Conservation (phyloP, 2,888 invertebrate species). For the Apamea monoglypha region DNA sequence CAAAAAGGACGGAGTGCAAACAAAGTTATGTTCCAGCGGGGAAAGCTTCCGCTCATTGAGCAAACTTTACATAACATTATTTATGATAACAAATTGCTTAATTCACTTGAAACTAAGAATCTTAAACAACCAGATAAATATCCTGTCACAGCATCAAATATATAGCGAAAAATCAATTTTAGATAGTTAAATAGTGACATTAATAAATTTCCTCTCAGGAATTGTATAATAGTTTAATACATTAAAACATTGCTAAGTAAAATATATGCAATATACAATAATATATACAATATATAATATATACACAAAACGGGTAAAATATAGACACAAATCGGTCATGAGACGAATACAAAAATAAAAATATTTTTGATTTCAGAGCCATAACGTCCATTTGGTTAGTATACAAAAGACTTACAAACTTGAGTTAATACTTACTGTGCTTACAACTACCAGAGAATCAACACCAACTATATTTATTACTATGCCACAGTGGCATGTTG, state of each 20-base stretch:
- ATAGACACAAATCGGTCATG: constrained; percentile 8
- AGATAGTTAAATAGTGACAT: not conserved
- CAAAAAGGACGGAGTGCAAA: constrained; percentile 22
- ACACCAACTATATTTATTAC: not conserved
- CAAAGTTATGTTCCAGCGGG: not conserved
- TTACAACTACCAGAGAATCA: not conserved
- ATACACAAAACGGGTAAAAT: too few species aligned
- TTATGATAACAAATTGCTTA: not conserved
- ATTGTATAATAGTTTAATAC: constrained; percentile 17
- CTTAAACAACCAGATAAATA: constrained; percentile 6
- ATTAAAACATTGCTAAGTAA: not conserved
- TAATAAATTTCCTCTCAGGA: not conserved
- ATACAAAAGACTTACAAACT: not conserved
- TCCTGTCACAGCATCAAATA: constrained; percentile 15
- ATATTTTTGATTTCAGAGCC: not conserved
- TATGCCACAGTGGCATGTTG: not conserved
- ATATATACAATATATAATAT: too few species aligned
- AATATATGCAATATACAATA: too few species aligned
- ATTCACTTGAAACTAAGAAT: constrained; percentile 14
- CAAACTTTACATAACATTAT: constrained; percentile 18
- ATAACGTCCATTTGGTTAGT: not conserved
- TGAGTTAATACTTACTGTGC: not conserved
- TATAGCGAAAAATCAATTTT: constrained; percentile 1
- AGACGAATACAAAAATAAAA: constrained; percentile 3
- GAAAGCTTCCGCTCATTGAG: constrained; percentile 11